phyloP scores from a whole-genome alignment of 2,888 invertebrate genomes.

The Celastrina argiolus region DNA sequence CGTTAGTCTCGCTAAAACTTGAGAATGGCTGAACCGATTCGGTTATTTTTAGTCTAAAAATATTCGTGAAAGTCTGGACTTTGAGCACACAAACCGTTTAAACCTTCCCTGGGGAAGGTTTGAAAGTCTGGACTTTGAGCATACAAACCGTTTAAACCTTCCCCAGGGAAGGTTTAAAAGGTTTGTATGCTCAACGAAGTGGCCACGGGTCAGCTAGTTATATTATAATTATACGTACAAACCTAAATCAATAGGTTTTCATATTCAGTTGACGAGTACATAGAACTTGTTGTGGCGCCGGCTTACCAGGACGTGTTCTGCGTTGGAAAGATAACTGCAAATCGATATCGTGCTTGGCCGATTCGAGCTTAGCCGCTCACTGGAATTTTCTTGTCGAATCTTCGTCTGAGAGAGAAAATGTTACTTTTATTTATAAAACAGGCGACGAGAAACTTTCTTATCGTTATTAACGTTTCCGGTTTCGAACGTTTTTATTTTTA shows the following conservation, averaged over 20 bases:
- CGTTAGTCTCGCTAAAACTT: too few species aligned
- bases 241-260: background rate
- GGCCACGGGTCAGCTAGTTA: too few species aligned
- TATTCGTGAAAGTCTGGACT: too few species aligned
- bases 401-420: background rate
- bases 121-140: too few species aligned
- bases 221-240: background rate
- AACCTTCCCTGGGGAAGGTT: too few species aligned
- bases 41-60: too few species aligned
- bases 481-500: background rate
- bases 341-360: slow-evolving; percentile 1
- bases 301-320: background rate
- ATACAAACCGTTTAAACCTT: too few species aligned
- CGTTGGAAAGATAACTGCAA: slow-evolving; percentile 3
- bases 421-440: background rate
- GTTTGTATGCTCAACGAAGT: too few species aligned
- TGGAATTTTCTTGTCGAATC: background rate
- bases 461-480: background rate
- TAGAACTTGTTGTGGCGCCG: background rate
- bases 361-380: background rate
- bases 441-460: background rate
- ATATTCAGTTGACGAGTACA: background rate
- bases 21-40: too few species aligned
- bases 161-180: too few species aligned
- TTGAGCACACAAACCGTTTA: too few species aligned